Conservation (phyloP, 1,140 invertebrate species). For the Drosophila truncata region DNA sequence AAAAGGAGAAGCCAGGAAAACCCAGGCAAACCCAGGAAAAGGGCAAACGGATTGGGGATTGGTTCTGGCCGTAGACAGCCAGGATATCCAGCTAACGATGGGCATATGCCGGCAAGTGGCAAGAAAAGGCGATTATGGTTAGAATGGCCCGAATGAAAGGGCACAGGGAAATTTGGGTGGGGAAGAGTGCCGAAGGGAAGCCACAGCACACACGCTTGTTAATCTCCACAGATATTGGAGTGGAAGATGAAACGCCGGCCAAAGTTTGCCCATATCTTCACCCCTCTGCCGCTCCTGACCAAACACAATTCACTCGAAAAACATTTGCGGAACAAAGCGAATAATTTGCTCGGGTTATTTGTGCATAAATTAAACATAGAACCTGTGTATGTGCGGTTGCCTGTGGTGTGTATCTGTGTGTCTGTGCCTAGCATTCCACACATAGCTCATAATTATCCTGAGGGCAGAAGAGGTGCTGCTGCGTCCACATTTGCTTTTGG, state of each 20-base stretch:
- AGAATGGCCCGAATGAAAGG: neutral
- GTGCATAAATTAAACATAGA: slow-evolving; percentile 58
- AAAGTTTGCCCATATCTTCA: slow-evolving; percentile 21
- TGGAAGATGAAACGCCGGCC: slow-evolving; percentile 26
- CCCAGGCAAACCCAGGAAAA: slow-evolving; percentile 23
- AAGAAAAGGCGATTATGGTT: slow-evolving; percentile 66
- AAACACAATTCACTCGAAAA: slow-evolving; percentile 50
- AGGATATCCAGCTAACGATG: slow-evolving; percentile 46
- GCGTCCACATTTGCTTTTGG: slow-evolving; percentile 48
- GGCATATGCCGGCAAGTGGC: slow-evolving; percentile 54
- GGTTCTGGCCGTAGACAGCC: slow-evolving; percentile 10
- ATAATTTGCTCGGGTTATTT: slow-evolving; percentile 74
- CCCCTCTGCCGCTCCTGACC: slow-evolving; percentile 2
- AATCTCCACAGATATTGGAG: slow-evolving; percentile 41
- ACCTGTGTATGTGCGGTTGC: slow-evolving; percentile 1
- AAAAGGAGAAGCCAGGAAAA: slow-evolving; percentile 28
- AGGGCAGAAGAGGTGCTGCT: neutral
- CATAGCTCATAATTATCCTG: slow-evolving; percentile 79
- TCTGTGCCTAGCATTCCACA: slow-evolving; percentile 42
- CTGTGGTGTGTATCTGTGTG: neutral
- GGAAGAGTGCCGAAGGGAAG: slow-evolving; percentile 14
- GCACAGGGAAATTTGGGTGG: neutral
- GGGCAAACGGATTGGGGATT: slow-evolving; percentile 59
- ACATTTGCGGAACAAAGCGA: slow-evolving; percentile 72
- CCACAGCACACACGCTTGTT: slow-evolving; percentile 36